These are phyloP conservation scores for Selenia dentaria DNA, from an alignment of 2,888 invertebrate genomes.

Conservation along the genomic window DNA sequence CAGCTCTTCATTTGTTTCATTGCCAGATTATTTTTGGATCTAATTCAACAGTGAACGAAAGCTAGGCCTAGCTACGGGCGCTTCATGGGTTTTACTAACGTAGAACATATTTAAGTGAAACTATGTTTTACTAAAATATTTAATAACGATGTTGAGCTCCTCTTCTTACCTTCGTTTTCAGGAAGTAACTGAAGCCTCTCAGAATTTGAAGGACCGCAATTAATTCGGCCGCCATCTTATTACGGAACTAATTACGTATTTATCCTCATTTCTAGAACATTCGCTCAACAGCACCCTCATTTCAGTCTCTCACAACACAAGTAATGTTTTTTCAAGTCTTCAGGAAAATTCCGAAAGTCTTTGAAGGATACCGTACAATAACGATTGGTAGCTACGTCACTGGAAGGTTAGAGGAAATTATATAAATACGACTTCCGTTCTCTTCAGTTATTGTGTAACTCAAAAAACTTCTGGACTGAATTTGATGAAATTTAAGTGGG, in stretches of 20 bases:
- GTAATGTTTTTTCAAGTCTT: conserved; percentile 1
- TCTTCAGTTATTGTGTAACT: no score
- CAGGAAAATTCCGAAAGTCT: conserved; percentile 1
- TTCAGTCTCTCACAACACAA: conserved; percentile 7
- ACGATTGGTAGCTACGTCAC: background rate
- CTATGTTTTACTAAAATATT: no score
- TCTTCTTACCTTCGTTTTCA: conserved; percentile 1
- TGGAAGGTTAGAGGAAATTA: conserved; percentile 1
- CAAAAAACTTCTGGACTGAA: no score
- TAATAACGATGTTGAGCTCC: no score
- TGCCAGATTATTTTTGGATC: no score
- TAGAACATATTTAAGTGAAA: no score
- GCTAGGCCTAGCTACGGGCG: no score
- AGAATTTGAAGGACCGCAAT: conserved; percentile 41
- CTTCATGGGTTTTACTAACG: no score
- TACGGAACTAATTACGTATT: conserved; percentile 63
- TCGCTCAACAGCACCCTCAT: conserved; percentile 33
- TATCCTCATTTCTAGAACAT: conserved; percentile 49
- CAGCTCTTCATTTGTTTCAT: no score
- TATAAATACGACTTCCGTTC: no score
- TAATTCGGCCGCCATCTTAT: conserved; percentile 57
- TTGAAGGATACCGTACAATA: conserved; percentile 1
- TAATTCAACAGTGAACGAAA: no score
- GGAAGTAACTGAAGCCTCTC: conserved; percentile 10
- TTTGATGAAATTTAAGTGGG: no score